Base-by-base conservation (phyloP, 2,797 vertebrate species). In the Thaleichthys pacificus region DNA sequence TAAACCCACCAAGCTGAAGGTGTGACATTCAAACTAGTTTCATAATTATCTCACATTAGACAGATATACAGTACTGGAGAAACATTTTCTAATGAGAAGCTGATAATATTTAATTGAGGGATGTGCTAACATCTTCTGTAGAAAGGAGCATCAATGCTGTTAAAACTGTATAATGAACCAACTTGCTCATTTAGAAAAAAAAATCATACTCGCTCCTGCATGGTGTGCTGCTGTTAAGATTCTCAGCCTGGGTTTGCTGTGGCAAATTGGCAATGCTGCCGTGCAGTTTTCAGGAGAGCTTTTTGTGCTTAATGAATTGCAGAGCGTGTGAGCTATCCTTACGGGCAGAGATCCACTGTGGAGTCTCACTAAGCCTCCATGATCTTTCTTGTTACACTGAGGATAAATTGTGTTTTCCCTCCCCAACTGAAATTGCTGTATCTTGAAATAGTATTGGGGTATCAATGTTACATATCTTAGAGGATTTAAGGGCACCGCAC, bases 321-420 rank as follows among this genome's bases (percentile, higher is more conserved):
- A 75, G 83, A 83, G 87, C 85, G 83, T 84, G 86, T 91, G 92
- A 88, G 84, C 81, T 71, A 77, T 89, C 88, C 88, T 90, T 82
- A 76, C 78, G 80, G 91, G 85, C 88, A 87, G 80, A 89, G 88
- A 88, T 87, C 85, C 83, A 86, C 87, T 72, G 69, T 77, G 8
- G 75, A 83, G 81, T 80, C 85, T 79, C 77, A 63, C 77, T 77
- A 82, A 89, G 83, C 84, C 87, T 80, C 75, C 85, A 89, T 85
- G 78, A 89, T 91, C 91, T 89, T 87, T 90, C 88, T 89, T 84
- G 84, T 91, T 91, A 91, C 85, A 81, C 56, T 72, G 82, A 87
- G 91, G 90, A 91, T 90, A 91, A 91, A 89, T 89, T 88, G 91
- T 92, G 88, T 90, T 92, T 91, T 87, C 85, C 87, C 74, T 80